These are phyloP conservation scores for Macrobrachium rosenbergii DNA, from an alignment of 1,140 invertebrate species.

Conservation along the genomic window DNA sequence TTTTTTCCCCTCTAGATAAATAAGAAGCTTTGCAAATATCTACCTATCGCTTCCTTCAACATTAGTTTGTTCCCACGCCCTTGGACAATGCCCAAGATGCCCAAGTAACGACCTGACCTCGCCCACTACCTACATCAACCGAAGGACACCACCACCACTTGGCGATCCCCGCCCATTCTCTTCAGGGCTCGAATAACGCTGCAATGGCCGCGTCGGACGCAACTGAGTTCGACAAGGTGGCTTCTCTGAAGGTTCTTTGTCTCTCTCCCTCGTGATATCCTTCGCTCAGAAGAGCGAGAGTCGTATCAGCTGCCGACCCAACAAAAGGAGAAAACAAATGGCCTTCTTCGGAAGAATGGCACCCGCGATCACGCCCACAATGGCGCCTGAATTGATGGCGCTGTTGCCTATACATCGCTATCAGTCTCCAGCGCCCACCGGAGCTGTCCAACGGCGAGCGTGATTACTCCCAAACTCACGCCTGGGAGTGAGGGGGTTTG, in stretches of 20 bases:
- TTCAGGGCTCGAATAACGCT: too few relatives aligned
- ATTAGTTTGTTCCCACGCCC: too few relatives aligned
- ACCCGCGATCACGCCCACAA: slow-evolving; percentile 34
- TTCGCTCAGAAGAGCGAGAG: not conserved
- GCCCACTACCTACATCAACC: not conserved
- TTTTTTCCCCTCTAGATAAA: too few relatives aligned
- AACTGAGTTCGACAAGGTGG: too few relatives aligned
- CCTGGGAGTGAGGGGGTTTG: not conserved
- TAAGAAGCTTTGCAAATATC: too few relatives aligned
- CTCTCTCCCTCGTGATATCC: not conserved
- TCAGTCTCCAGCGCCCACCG: slow-evolving; percentile 24
- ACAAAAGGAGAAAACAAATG: slow-evolving; percentile 30
- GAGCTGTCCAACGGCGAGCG: not conserved
- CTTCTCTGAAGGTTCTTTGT: too few relatives aligned
- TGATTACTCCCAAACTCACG: slow-evolving; percentile 15
- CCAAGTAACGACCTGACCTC: not conserved
- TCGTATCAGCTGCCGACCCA: slow-evolving; percentile 11
- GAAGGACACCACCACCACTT: not conserved
- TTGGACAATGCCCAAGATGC: not conserved
- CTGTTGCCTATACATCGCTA: slow-evolving; percentile 41
- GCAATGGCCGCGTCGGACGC: not conserved
- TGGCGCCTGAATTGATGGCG: slow-evolving; percentile 33
- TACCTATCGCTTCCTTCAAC: too few relatives aligned
- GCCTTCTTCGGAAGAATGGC: slow-evolving; percentile 1
- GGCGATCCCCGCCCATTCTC: too few relatives aligned